Conservation (phyloP, 2,113 vertebrate genomes). For the Microcebus lehilahytsara region DNA sequence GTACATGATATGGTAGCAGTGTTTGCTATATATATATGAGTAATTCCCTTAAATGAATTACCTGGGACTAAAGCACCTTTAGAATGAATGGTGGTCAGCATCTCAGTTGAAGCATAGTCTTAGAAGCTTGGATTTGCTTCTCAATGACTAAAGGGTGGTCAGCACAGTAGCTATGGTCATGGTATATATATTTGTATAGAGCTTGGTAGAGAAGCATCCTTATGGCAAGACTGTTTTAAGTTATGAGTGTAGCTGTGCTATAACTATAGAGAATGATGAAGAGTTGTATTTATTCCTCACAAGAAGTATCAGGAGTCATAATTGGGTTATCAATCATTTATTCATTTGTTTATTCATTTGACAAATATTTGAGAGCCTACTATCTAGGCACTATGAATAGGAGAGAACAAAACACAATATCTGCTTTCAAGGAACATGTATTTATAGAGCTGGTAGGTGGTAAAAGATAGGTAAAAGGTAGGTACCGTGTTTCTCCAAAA, state of each 20-base stretch:
- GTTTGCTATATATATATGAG: background rate
- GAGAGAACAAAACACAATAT: background rate
- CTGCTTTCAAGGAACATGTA: background rate
- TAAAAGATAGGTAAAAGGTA: background rate
- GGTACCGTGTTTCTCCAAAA: background rate
- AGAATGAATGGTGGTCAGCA: background rate
- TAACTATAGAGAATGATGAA: background rate
- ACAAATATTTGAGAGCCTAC: background rate
- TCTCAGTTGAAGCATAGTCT: background rate
- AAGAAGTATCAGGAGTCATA: background rate
- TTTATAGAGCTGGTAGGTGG: background rate
- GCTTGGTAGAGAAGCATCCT: background rate
- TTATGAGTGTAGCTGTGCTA: background rate
- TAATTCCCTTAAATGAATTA: background rate
- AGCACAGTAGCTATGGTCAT: background rate
- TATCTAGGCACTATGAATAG: background rate
- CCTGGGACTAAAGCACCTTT: background rate
- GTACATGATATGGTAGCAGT: background rate
- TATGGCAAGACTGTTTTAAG: background rate
- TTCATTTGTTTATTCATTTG: conserved; percentile 29
- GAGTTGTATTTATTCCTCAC: background rate
- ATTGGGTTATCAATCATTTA: conserved; percentile 22
- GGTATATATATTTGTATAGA: background rate
- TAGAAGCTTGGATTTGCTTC: background rate
- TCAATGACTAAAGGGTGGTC: background rate